phyloP scores from a whole-genome alignment of 2,888 invertebrate species.

The Caenorhabditis parvicauda region DNA sequence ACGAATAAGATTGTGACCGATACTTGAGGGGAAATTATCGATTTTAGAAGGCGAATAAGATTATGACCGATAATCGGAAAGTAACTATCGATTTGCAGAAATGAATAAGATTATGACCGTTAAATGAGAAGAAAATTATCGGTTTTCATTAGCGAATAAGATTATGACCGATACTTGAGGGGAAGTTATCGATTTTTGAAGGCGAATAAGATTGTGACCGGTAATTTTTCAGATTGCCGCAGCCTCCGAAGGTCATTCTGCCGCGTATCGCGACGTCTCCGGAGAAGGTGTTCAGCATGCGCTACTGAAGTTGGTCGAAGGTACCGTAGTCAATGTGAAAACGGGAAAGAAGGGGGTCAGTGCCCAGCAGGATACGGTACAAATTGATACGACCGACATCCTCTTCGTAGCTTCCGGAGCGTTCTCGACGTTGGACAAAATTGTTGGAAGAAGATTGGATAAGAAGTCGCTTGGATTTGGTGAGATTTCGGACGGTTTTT shows the following conservation, averaged over 20 bases:
- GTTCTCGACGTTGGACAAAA: slow-evolving; percentile 90
- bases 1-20: too few species aligned
- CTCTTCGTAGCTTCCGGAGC: slow-evolving; percentile 97
- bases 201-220: neutral
- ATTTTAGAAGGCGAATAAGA: too few species aligned
- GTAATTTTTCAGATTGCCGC: slow-evolving; percentile 69
- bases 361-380: slow-evolving; percentile 55
- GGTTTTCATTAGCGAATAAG: too few species aligned
- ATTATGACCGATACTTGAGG: too few species aligned
- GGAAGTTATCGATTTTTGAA: too few species aligned
- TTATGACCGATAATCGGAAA: neutral
- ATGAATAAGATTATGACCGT: too few species aligned
- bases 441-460: slow-evolving; percentile 77
- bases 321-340: slow-evolving; percentile 88
- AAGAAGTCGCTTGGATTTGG: slow-evolving; percentile 43
- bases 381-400: slow-evolving; percentile 93
- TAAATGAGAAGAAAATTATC: too few species aligned
- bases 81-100: neutral
- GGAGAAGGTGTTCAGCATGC: slow-evolving; percentile 96
- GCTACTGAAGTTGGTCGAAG: slow-evolving; percentile 82
- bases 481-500: too few species aligned
- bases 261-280: slow-evolving; percentile 79
- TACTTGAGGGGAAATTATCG: too few species aligned
- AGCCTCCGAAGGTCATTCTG: slow-evolving; percentile 83
- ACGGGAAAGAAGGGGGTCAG: slow-evolving; percentile 52